phyloP scores from a whole-genome alignment of 2,888 invertebrate species.

The Cetonia aurata region DNA sequence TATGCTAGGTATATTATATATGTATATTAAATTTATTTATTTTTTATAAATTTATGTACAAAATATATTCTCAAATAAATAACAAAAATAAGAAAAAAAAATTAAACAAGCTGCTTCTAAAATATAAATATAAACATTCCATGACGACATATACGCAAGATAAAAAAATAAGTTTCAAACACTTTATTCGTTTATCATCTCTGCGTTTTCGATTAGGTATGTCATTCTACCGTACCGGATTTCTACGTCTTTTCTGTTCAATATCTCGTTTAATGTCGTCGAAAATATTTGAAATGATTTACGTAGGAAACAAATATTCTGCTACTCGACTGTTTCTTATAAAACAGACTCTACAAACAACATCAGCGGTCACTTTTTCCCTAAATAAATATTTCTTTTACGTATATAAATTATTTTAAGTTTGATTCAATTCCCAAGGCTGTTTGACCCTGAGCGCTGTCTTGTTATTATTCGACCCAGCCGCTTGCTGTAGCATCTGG shows the following conservation, averaged over 20 bases:
- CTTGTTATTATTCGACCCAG: constrained; percentile 22
- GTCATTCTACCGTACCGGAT: no score
- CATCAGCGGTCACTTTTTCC: not conserved
- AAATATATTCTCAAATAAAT: constrained; percentile 41
- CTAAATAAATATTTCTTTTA: constrained; percentile 2
- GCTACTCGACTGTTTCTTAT: no score
- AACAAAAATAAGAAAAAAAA: constrained; percentile 26
- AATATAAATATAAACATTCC: constrained; percentile 11
- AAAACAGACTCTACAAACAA: not conserved
- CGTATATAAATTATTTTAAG: constrained; percentile 22
- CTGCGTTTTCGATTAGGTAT: no score
- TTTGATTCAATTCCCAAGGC: constrained; percentile 44
- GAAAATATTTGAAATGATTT: constrained; percentile 15
- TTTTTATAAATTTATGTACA: constrained; percentile 41
- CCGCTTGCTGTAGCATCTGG: constrained; percentile 36
- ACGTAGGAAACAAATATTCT: constrained; percentile 3
- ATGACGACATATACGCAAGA: constrained; percentile 24
- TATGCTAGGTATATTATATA: constrained; percentile 21
- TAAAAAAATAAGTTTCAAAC: constrained; percentile 34
- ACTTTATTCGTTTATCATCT: not conserved
- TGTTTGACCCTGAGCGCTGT: constrained; percentile 39
- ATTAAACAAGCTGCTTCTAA: constrained; percentile 27
- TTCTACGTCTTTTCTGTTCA: no score
- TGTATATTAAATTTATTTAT: constrained; percentile 17
- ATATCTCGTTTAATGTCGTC: not conserved